Evolutionary conservation across 2,797 vertebrate genomes (phyloP).

Genomic region (Girardinus metallicus): DNA sequence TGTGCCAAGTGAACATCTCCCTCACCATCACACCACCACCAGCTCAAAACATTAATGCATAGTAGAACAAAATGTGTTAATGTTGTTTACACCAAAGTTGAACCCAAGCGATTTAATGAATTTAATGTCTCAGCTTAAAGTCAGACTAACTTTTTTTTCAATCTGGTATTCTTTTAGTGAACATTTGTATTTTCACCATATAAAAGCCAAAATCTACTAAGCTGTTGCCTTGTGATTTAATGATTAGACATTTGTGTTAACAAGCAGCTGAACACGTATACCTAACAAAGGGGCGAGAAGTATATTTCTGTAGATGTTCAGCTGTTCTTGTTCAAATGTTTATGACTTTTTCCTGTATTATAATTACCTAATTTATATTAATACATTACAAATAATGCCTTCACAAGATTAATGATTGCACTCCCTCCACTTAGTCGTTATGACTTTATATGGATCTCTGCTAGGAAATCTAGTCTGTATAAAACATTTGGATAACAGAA

Average conservation of each 20-base stretch:
- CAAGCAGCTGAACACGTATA: not conserved
- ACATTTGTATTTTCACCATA: not conserved
- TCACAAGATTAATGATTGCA: not conserved
- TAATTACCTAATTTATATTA: not conserved
- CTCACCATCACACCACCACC: not conserved
- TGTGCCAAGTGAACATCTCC: not conserved
- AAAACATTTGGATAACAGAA: constrained; percentile 49
- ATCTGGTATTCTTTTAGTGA: not conserved
- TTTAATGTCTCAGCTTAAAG: not conserved
- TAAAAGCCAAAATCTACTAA: not conserved
- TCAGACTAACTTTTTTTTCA: not conserved
- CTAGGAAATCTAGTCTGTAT: constrained; percentile 48
- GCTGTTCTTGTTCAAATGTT: not conserved
- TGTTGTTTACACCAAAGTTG: not conserved
- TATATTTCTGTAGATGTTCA: not conserved
- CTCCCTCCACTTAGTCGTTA: not conserved
- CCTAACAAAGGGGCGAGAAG: not conserved
- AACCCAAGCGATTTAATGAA: not conserved
- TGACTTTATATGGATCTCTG: constrained; percentile 27
- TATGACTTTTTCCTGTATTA: not conserved
- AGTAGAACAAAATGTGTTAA: not conserved
- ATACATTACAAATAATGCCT: not conserved
- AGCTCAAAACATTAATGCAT: not conserved
- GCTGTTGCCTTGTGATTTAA: not conserved
- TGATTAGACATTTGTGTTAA: not conserved